Evolutionary conservation across 2,888 invertebrate species (phyloP).

Genomic region (Tillus elongatus): DNA sequence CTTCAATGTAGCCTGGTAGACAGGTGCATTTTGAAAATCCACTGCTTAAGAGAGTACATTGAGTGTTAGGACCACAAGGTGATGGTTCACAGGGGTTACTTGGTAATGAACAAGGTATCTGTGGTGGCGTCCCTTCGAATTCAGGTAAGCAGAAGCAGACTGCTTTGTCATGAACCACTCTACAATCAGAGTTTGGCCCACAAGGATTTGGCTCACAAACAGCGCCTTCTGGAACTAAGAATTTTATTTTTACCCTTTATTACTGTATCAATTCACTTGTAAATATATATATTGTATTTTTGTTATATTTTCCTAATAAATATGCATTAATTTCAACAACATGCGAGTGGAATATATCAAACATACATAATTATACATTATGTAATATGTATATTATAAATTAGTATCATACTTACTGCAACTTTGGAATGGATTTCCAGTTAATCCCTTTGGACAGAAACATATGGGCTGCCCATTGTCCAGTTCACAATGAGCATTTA

Average conservation of each 20-base stretch:
- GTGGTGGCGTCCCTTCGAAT: slow-evolving; percentile 76
- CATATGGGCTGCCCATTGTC: slow-evolving; percentile 82
- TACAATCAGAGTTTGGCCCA: slow-evolving; percentile 74
- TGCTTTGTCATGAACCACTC: slow-evolving; percentile 63
- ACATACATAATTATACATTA: too few species aligned
- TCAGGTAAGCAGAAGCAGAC: slow-evolving; percentile 83
- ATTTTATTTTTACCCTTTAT: neutral
- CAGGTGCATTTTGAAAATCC: slow-evolving; percentile 85
- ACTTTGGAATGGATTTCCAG: slow-evolving; percentile 83
- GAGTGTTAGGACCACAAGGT: slow-evolving; percentile 82
- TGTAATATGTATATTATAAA: too few species aligned
- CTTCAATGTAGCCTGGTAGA: slow-evolving; percentile 71
- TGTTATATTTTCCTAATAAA: too few species aligned
- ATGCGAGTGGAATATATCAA: too few species aligned
- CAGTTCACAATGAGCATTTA: slow-evolving; percentile 72
- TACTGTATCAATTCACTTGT: neutral
- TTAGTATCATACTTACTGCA: slow-evolving; percentile 93
- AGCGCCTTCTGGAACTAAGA: slow-evolving; percentile 75
- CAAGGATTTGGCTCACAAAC: slow-evolving; percentile 77
- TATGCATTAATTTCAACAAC: too few species aligned
- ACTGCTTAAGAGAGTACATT: slow-evolving; percentile 66
- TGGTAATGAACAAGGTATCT: slow-evolving; percentile 59
- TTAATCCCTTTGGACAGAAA: slow-evolving; percentile 79
- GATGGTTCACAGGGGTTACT: slow-evolving; percentile 75
- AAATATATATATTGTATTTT: slow-evolving; percentile 1